phyloP scores from a whole-genome alignment of 2,113 vertebrate species.

The Strix aluco region DNA sequence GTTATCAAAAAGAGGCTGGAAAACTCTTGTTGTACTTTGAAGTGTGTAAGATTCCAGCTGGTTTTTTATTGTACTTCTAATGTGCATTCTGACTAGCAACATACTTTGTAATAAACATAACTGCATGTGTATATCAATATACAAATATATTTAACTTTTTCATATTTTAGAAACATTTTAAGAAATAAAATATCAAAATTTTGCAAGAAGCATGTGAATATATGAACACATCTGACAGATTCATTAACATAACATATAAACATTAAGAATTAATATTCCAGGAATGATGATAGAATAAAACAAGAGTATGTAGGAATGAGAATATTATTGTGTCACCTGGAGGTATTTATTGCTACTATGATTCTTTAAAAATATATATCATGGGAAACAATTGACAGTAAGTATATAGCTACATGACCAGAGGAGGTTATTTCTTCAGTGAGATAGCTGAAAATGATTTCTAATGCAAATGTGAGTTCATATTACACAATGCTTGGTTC shows the following conservation, averaged over 20 bases:
- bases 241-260: slow-evolving; percentile 21
- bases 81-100: neutral
- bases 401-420: neutral
- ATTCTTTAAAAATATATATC: neutral
- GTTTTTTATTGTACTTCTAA: slow-evolving; percentile 26
- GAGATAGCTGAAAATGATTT: neutral
- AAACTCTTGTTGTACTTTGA: slow-evolving; percentile 35
- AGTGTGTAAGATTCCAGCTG: neutral
- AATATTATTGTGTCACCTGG: neutral
- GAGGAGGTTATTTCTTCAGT: neutral
- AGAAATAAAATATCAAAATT: neutral
- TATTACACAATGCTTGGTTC: neutral
- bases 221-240: neutral
- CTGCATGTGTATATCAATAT: neutral
- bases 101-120: neutral
- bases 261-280: neutral
- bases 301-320: neutral
- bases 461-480: neutral
- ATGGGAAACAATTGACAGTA: neutral
- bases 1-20: slow-evolving; percentile 25
- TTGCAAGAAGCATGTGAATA: neutral
- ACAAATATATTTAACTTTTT: neutral
- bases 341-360: neutral
- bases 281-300: neutral
- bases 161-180: slow-evolving; percentile 19